phyloP scores from a whole-genome alignment of 2,797 vertebrate genomes.

The Lophotriccus pileatus region DNA sequence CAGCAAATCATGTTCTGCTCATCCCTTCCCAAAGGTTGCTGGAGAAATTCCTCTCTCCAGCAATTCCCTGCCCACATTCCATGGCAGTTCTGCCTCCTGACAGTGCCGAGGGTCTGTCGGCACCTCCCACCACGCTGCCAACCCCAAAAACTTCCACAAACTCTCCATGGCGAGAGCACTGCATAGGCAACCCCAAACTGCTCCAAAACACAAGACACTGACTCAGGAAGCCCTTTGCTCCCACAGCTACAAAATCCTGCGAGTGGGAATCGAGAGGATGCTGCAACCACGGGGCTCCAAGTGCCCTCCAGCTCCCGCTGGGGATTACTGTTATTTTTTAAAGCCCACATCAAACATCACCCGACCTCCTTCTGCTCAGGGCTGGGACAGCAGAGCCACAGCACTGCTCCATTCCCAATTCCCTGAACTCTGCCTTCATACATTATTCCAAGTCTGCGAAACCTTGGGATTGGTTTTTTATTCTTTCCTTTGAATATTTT shows the following conservation, averaged over 20 bases:
- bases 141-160: neutral
- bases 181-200: neutral
- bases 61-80: neutral
- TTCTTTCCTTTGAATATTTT: neutral
- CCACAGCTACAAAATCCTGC: accelerated
- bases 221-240: neutral
- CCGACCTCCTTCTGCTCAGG: neutral
- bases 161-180: accelerated
- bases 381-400: neutral
- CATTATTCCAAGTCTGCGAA: neutral
- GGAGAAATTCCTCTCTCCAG: neutral
- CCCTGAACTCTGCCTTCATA: neutral
- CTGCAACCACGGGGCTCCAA: accelerated
- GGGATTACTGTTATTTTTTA: neutral
- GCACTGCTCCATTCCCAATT: neutral
- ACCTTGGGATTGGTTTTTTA: neutral
- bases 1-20: neutral
- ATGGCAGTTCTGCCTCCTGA: accelerated
- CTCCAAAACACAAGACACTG: accelerated
- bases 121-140: accelerated
- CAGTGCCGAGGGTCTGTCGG: accelerated
- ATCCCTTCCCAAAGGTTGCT: neutral
- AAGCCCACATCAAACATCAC: neutral
- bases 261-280: accelerated
- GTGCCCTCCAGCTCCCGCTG: neutral